Conservation (phyloP, 2,113 vertebrate species). For the Sinosuthora webbiana region DNA sequence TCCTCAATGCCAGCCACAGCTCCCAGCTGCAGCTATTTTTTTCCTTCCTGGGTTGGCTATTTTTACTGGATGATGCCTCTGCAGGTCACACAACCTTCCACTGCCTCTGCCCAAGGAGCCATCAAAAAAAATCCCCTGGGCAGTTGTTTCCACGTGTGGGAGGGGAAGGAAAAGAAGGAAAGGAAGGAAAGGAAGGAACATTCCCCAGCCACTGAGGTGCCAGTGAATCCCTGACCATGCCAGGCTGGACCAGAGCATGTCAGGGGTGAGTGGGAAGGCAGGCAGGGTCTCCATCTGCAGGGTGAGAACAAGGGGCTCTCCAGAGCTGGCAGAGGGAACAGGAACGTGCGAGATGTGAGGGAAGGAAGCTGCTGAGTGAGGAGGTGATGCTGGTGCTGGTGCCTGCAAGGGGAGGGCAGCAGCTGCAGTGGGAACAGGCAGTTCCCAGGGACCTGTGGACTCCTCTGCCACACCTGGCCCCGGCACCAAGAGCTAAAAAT, state of each 20-base stretch:
- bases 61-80: background rate
- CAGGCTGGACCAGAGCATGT: background rate
- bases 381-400: background rate
- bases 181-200: background rate
- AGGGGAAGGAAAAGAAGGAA: background rate
- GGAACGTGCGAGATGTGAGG: background rate
- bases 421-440: conserved; percentile 8
- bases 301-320: background rate
- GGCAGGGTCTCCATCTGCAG: accelerated
- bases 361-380: background rate
- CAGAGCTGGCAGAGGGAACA: background rate
- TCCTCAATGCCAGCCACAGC: background rate
- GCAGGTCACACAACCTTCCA: background rate
- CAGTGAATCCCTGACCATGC: background rate
- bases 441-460: background rate
- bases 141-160: background rate
- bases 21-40: background rate
- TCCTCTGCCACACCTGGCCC: background rate
- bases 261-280: background rate
- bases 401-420: background rate
- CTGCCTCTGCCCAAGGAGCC: background rate
- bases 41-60: background rate
- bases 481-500: background rate
- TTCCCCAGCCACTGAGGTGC: background rate
- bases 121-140: background rate